These are phyloP conservation scores for Aricia artaxerxes DNA, from an alignment of 2,888 invertebrate species.

Conservation along the genomic window DNA sequence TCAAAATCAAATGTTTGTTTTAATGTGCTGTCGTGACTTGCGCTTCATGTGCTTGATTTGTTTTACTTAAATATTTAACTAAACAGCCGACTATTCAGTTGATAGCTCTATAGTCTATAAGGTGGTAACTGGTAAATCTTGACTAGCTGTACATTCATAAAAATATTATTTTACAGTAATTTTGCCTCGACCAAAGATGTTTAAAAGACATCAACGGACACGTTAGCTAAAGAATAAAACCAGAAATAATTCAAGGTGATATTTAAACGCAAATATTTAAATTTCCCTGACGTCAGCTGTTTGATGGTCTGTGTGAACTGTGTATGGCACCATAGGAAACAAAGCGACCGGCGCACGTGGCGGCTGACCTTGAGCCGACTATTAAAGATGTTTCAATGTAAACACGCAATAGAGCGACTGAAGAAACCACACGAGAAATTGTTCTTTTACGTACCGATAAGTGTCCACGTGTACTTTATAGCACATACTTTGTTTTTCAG, in stretches of 20 bases:
- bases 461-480: slow-evolving; percentile 1
- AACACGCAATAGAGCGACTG: slow-evolving; percentile 40
- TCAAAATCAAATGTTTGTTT: neutral
- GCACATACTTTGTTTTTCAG: neutral
- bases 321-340: slow-evolving; percentile 41
- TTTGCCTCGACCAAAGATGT: neutral
- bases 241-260: slow-evolving; percentile 38
- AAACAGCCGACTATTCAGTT: neutral
- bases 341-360: slow-evolving; percentile 55
- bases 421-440: slow-evolving; percentile 15
- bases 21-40: neutral
- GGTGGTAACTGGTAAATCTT: too few species aligned
- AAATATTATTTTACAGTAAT: neutral
- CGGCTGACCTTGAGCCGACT: slow-evolving; percentile 58
- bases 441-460: slow-evolving; percentile 19
- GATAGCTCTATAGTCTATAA: neutral
- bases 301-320: slow-evolving; percentile 37
- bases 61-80: neutral
- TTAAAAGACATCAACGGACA: slow-evolving; percentile 15
- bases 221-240: slow-evolving; percentile 29
- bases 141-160: neutral
- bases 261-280: slow-evolving; percentile 37
- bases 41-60: neutral
- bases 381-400: slow-evolving; percentile 46
- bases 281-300: slow-evolving; percentile 36